These are phyloP conservation scores for Sinelater perroti DNA, from an alignment of 2,888 invertebrate genomes.

Conservation along the genomic window DNA sequence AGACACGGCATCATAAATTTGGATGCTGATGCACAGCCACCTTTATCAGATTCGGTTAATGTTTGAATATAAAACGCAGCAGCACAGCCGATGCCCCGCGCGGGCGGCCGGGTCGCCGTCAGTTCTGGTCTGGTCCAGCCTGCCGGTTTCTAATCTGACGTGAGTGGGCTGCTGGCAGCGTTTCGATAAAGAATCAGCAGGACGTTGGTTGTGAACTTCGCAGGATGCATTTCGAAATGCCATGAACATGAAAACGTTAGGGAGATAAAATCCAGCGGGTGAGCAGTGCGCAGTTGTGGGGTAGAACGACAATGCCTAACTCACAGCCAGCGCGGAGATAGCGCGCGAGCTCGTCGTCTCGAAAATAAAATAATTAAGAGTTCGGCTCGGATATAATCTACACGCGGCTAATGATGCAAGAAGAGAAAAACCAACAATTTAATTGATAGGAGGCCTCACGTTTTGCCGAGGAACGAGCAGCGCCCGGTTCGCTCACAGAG, in stretches of 20 bases:
- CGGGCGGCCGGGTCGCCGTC: background rate
- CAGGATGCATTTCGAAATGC: too few relatives aligned
- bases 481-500: background rate
- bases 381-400: slow-evolving; percentile 8
- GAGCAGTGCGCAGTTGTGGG: background rate
- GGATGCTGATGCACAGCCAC: slow-evolving; percentile 7
- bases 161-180: slow-evolving; percentile 4
- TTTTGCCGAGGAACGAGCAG: background rate
- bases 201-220: background rate
- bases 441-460: slow-evolving; percentile 5
- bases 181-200: slow-evolving; percentile 1
- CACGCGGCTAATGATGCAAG: slow-evolving; percentile 8
- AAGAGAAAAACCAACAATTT: slow-evolving; percentile 11
- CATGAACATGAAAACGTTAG: background rate
- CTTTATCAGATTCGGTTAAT: slow-evolving; percentile 15
- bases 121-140: slow-evolving; percentile 15
- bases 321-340: background rate
- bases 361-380: slow-evolving; percentile 15
- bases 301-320: slow-evolving; percentile 2
- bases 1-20: slow-evolving; percentile 13
- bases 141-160: slow-evolving; percentile 5
- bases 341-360: background rate
- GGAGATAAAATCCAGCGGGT: slow-evolving; percentile 8
- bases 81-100: slow-evolving; percentile 10
- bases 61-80: slow-evolving; percentile 21